Evolutionary conservation across 2,113 vertebrate species (phyloP), one percentile per base, ranked within the genome.

Genomic region (Oenanthe melanoleuca): DNA sequence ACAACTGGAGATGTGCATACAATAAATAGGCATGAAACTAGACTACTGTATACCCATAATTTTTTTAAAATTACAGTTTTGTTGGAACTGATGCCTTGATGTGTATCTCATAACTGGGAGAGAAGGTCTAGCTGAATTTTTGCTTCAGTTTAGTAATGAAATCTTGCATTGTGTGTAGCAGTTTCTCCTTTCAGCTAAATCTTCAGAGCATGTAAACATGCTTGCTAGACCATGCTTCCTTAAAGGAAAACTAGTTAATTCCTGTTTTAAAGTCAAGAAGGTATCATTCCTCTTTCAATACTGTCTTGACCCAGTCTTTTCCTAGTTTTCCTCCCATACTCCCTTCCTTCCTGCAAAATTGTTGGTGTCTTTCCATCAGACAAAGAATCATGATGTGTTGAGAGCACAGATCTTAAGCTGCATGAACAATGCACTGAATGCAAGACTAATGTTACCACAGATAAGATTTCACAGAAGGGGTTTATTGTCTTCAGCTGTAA

Each of bases 241-340:
- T 82, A 77, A 55, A 93, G 85, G 81, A 94, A 96, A 92, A 47
- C 79, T 96, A 53, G 38, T 25, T 82, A 61, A 85, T 95, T 96
- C 80, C 81, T 85, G 23, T 93, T 82, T 69, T 85, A 59, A 83
- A 93, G 66, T 80, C 57, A 24, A 89, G 66, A 80, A 75, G 78
- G 53, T 80, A 85, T 75, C 57, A 72, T 45, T 96, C 70, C 67
- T 88, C 66, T 82, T 85, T 88, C 71, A 77, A 18, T 86, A 61
- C 81, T 79, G 63, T 69, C 66, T 86, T 94, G 95, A 85, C 93
- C 79, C 73, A 25, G 12, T 86, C 28, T 88, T 37, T 93, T 96
- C 85, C 89, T 95, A 69, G 80, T 82, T 89, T 53, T 94, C 66
- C 66, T 89, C 73, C 63, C 37, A 69, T 89, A 47, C 55, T 94